Conservation (phyloP, 2,888 invertebrate species). For the Allygus modestus region DNA sequence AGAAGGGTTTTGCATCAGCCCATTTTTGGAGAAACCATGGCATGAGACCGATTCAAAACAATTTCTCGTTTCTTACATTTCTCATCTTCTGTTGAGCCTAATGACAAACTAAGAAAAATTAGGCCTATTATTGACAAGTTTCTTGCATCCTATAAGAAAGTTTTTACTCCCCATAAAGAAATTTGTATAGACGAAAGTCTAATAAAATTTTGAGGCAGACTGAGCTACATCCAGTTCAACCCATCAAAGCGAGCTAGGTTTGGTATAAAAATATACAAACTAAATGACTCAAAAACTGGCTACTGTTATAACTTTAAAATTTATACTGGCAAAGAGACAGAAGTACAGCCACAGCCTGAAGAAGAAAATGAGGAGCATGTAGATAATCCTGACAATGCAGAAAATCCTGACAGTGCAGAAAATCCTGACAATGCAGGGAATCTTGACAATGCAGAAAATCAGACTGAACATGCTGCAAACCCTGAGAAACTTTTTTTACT, state of each 20-base stretch:
- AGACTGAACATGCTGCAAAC: too few species aligned
- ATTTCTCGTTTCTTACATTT: neutral
- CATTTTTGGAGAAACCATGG: slow-evolving; percentile 2
- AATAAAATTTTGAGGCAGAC: slow-evolving; percentile 72
- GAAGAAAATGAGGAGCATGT: neutral
- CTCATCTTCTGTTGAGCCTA: neutral
- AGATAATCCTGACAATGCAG: neutral
- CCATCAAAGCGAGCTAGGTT: slow-evolving; percentile 71
- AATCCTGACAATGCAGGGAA: too few species aligned
- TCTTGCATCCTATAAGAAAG: neutral
- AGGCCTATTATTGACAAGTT: slow-evolving; percentile 43
- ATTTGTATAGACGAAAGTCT: slow-evolving; percentile 72
- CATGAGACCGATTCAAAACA: neutral
- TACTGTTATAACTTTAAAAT: slow-evolving; percentile 28
- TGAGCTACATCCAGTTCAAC: slow-evolving; percentile 72
- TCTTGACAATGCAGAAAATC: too few species aligned
- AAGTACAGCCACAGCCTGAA: neutral
- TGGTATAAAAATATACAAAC: slow-evolving; percentile 72
- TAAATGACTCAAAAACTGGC: slow-evolving; percentile 66
- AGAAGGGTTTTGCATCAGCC: neutral
- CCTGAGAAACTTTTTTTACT: too few species aligned
- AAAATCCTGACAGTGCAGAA: neutral
- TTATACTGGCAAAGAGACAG: neutral
- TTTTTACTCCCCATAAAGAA: slow-evolving; percentile 68
- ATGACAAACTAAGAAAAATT: slow-evolving; percentile 66